These are phyloP conservation scores for Pyrrhia umbra DNA, from an alignment of 2,888 invertebrate species.

Conservation along the genomic window DNA sequence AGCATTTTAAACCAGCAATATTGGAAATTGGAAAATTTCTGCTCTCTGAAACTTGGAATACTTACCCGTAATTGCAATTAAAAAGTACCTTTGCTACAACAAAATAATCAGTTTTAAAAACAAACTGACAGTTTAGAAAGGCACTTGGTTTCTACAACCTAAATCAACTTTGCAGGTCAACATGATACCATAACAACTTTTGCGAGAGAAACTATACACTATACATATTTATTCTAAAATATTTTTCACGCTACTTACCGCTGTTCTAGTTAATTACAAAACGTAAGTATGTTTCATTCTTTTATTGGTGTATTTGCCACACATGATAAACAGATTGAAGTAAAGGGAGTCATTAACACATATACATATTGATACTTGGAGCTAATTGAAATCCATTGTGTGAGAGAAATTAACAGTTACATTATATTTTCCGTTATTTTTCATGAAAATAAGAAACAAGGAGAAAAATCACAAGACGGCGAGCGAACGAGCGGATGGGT, in stretches of 20 bases:
- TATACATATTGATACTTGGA: constrained; percentile 50
- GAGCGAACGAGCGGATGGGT: constrained; percentile 70
- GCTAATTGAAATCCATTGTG: constrained; percentile 63
- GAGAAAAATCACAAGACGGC: constrained; percentile 82
- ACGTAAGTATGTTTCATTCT: constrained; percentile 87
- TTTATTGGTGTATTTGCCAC: constrained; percentile 84
- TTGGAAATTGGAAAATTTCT: constrained; percentile 19
- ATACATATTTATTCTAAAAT: constrained; percentile 63
- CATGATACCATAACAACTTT: constrained; percentile 52
- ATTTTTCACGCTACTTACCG: constrained; percentile 79
- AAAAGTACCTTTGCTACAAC: constrained; percentile 35
- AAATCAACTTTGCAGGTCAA: constrained; percentile 67
- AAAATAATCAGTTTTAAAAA: constrained; percentile 65
- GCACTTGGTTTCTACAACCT: constrained; percentile 67
- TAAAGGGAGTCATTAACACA: constrained; percentile 61
- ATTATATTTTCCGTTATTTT: constrained; percentile 85
- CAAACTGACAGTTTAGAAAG: constrained; percentile 83
- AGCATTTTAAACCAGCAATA: constrained; percentile 25
- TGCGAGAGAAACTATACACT: constrained; percentile 59
- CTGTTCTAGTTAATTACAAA: constrained; percentile 80
- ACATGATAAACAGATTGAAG: constrained; percentile 78
- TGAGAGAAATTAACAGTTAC: constrained; percentile 75
- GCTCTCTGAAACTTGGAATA: background rate
- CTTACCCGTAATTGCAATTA: background rate
- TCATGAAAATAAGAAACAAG: constrained; percentile 81